phyloP scores from a whole-genome alignment of 2,888 invertebrate genomes.

The Pristionchus fissidentatus region DNA sequence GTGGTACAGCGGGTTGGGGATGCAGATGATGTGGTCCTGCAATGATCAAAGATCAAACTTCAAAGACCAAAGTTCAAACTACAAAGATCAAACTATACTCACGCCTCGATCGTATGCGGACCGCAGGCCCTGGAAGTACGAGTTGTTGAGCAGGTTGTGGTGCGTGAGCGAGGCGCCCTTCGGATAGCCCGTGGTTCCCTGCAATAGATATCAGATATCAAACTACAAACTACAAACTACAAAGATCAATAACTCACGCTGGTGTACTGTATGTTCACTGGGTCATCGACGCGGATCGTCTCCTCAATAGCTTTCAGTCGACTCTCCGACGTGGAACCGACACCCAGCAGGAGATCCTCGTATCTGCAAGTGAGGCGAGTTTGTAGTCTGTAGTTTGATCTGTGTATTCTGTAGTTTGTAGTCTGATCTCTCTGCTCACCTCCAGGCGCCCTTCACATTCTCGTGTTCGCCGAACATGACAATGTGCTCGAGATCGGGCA shows the following conservation, averaged over 20 bases:
- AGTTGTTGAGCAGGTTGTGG: slow-evolving; percentile 85
- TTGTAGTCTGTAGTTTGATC: slow-evolving; percentile 74
- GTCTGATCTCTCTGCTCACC: slow-evolving; percentile 55
- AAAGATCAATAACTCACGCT: slow-evolving; percentile 53
- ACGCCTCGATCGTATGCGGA: slow-evolving; percentile 75
- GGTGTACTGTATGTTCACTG: slow-evolving; percentile 81
- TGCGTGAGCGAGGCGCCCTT: slow-evolving; percentile 83
- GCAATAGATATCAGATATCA: slow-evolving; percentile 50
- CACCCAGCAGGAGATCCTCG: slow-evolving; percentile 22
- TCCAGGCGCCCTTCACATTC: slow-evolving; percentile 49
- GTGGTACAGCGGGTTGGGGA: slow-evolving; percentile 79
- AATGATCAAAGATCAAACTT: slow-evolving; percentile 42
- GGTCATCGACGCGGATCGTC: slow-evolving; percentile 82
- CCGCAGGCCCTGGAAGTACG: slow-evolving; percentile 81
- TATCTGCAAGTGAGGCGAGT: background rate
- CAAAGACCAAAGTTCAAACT: background rate
- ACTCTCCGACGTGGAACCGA: slow-evolving; percentile 65
- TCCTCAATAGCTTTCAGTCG: slow-evolving; percentile 78
- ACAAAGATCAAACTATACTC: slow-evolving; percentile 22
- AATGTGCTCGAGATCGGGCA: slow-evolving; percentile 78
- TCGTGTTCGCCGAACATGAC: slow-evolving; percentile 77
- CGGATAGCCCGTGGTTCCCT: slow-evolving; percentile 86
- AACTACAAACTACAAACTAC: slow-evolving; percentile 1
- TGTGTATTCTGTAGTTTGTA: slow-evolving; percentile 64
- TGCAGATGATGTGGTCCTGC: slow-evolving; percentile 63